These are phyloP conservation scores for Drosophila eohydei DNA, from an alignment of 2,888 invertebrate genomes.

Conservation along the genomic window DNA sequence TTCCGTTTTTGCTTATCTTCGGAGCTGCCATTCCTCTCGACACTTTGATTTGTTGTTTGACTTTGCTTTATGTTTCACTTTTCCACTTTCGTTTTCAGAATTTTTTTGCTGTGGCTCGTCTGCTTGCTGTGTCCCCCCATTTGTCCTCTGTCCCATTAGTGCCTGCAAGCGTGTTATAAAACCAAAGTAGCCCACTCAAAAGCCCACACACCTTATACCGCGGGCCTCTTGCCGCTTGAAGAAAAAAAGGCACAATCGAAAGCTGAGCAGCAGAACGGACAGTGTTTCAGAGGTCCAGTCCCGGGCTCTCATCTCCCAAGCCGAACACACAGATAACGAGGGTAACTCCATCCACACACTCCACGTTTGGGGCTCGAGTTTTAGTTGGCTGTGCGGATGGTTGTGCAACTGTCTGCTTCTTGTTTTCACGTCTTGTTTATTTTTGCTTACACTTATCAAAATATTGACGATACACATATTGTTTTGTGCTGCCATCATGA, in stretches of 20 bases:
- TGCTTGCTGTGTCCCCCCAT: constrained; percentile 13
- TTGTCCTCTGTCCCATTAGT: constrained; percentile 32
- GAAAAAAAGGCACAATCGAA: constrained; percentile 36
- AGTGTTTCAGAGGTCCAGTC: constrained; percentile 36
- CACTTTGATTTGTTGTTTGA: constrained; percentile 64
- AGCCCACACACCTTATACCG: constrained; percentile 53
- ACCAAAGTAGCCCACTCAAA: constrained; percentile 73
- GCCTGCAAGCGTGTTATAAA: constrained; percentile 51
- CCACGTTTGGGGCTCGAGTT: constrained; percentile 19
- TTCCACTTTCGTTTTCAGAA: constrained; percentile 51
- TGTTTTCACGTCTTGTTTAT: constrained; percentile 76
- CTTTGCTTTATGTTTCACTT: constrained; percentile 55
- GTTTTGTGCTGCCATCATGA: constrained; percentile 58
- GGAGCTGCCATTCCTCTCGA: constrained; percentile 35
- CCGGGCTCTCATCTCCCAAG: not conserved
- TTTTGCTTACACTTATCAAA: constrained; percentile 82
- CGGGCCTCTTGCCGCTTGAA: constrained; percentile 13
- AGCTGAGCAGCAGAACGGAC: constrained; percentile 35
- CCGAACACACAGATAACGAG: constrained; percentile 2
- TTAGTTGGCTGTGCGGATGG: constrained; percentile 41
- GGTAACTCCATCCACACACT: constrained; percentile 21
- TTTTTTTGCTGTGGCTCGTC: constrained; percentile 7
- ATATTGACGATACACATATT: constrained; percentile 77
- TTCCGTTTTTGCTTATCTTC: constrained; percentile 53
- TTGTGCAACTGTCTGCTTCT: constrained; percentile 48